phyloP scores from a whole-genome alignment of 2,797 vertebrate genomes.

The Mormyrops boulengeri region DNA sequence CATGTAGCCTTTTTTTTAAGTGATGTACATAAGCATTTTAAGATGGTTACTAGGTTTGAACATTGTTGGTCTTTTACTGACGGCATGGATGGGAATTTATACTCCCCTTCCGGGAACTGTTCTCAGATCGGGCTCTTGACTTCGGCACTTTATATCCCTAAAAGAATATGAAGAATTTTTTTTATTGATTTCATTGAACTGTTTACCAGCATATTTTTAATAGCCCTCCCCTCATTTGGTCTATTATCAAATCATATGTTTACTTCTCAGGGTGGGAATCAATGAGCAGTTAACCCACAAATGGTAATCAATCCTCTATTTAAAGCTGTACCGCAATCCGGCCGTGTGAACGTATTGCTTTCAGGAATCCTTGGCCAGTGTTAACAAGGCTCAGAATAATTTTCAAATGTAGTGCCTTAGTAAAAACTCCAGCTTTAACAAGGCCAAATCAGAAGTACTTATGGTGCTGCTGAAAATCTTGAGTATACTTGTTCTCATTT shows the following conservation, averaged over 20 bases:
- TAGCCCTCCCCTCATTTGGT: not conserved
- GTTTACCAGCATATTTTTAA: not conserved
- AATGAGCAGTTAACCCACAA: not conserved
- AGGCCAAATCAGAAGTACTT: not conserved
- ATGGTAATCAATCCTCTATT: not conserved
- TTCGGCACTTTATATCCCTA: not conserved
- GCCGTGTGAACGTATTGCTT: not conserved
- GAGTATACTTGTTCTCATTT: not conserved
- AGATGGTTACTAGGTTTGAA: not conserved
- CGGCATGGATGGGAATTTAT: not conserved
- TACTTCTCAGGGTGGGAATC: not conserved
- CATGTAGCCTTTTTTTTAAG: not conserved
- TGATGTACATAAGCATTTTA: not conserved
- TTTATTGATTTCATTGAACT: not conserved
- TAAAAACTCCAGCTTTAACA: not conserved
- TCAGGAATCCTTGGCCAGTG: not conserved
- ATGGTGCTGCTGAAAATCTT: not conserved
- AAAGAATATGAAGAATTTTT: not conserved
- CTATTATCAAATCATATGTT: not conserved
- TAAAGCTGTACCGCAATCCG: not conserved
- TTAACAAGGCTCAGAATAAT: not conserved
- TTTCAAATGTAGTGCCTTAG: conserved; percentile 4
- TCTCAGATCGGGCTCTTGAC: not conserved
- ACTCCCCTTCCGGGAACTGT: not conserved
- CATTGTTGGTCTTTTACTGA: not conserved